Base-by-base conservation (phyloP, 1,140 invertebrate species). In the Globodera ellingtonae region DNA sequence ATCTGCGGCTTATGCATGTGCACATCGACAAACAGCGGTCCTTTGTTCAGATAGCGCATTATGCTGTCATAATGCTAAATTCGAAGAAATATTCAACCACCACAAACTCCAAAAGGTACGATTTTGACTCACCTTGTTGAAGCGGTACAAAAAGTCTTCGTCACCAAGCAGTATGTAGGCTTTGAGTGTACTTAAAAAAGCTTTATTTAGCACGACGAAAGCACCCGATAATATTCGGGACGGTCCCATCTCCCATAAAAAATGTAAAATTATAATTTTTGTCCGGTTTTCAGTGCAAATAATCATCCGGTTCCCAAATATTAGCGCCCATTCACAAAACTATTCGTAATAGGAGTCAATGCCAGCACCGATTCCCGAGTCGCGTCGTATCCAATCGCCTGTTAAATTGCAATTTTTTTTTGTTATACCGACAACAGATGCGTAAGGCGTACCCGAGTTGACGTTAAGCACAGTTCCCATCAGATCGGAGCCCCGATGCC, bases 281-380 rank as follows among this genome's bases (percentile, higher is more conserved):
- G 35, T 35, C 35, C 35, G 35, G 35, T 35, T 35, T 24, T 35
- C 35, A 35, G 3, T 35, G 35, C 2, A 35, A 3, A 35, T 35
- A 35, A 35, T 35, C 1, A 35, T 35, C 35, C 35, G 35, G 35
- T 35, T 35, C 35, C 35, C 35, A 35, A 1, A 35, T 3, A 35
- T 35, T 35, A 35, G 35, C 35, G 3, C 35, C 35, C 35, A 35
- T 35, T 35, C 35, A 35, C 35, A 92, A 83, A 95, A 94, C 90
- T 99, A 99, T 90, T 98, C 97, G 90, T 98, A 98, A 90, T 98
- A 99, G 0, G 95, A 98, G 90, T 99, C 97, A 83, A 98, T 98
- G 10, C 97, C 97, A 65, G 97, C 97, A n/a, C 97, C 97, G 24
- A 98, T 95, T 4, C 96, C 96, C 48, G 95, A 95, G 90, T 98